These are phyloP conservation scores for Bubo bubo DNA, from an alignment of 2,113 vertebrate genomes.

Conservation along the genomic window DNA sequence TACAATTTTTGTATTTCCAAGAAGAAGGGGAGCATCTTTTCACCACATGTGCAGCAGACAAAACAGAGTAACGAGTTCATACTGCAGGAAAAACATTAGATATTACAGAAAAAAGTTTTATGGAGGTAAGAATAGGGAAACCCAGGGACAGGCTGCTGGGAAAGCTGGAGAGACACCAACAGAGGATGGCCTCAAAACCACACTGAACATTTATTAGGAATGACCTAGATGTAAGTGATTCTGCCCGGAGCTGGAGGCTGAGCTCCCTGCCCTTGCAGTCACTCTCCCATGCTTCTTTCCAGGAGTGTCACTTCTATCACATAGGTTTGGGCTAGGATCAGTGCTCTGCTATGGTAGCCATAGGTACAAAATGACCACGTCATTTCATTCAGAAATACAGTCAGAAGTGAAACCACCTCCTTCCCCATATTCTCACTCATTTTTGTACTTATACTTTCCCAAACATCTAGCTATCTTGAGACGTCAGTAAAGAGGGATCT, in stretches of 20 bases:
- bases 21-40: not conserved
- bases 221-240: not conserved
- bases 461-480: not conserved
- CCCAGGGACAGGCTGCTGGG: not conserved
- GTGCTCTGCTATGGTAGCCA: not conserved
- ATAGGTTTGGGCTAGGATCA: not conserved
- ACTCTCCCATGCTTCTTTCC: not conserved
- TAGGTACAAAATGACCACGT: not conserved
- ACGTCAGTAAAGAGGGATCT: not conserved
- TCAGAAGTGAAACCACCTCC: not conserved
- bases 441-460: not conserved
- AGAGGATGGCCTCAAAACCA: not conserved
- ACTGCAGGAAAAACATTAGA: not conserved
- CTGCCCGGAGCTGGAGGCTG: not conserved
- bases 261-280: not conserved
- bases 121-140: not conserved
- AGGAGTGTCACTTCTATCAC: not conserved
- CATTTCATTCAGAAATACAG: not conserved
- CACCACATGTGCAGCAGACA: not conserved
- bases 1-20: not conserved
- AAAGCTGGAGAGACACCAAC: not conserved
- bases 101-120: not conserved
- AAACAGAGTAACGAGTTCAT: not conserved
- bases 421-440: not conserved
- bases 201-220: not conserved